Conservation (phyloP, 1,140 invertebrate genomes). For the Neodiprion lecontei region DNA sequence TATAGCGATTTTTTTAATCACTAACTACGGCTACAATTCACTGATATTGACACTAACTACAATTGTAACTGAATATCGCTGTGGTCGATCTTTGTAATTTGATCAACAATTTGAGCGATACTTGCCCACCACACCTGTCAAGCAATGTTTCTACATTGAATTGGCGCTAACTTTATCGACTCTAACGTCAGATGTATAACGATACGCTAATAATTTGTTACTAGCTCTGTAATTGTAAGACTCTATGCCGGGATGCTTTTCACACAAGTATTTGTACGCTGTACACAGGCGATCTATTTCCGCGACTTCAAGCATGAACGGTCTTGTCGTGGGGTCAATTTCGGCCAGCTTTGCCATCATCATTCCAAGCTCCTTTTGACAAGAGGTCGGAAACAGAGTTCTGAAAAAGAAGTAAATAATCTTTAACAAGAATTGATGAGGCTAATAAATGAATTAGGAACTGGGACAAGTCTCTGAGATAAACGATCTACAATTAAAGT, state of each 20-base stretch:
- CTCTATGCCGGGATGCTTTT: slow-evolving; percentile 73
- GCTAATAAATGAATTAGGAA: background rate
- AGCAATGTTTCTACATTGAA: background rate
- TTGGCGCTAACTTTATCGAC: slow-evolving; percentile 18
- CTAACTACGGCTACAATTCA: too few relatives aligned
- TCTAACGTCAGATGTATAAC: slow-evolving; percentile 18
- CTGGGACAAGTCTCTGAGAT: background rate
- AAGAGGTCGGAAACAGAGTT: slow-evolving; percentile 79
- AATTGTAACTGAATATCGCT: too few relatives aligned
- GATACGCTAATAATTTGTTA: slow-evolving; percentile 47
- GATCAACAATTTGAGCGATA: too few relatives aligned
- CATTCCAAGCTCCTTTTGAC: slow-evolving; percentile 69
- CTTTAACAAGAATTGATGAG: background rate
- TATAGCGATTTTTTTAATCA: too few relatives aligned
- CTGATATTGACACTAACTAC: too few relatives aligned
- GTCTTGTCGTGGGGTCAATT: slow-evolving; percentile 71
- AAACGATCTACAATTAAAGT: too few relatives aligned
- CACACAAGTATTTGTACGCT: slow-evolving; percentile 77
- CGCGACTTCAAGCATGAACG: slow-evolving; percentile 77
- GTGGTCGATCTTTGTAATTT: too few relatives aligned
- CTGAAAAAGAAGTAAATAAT: slow-evolving; percentile 46
- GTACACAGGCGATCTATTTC: slow-evolving; percentile 81
- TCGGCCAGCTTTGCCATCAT: slow-evolving; percentile 77
- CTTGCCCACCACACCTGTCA: too few relatives aligned
- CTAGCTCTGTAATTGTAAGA: slow-evolving; percentile 75